Base-by-base conservation (phyloP, 2,797 vertebrate species). In the Falco biarmicus region DNA sequence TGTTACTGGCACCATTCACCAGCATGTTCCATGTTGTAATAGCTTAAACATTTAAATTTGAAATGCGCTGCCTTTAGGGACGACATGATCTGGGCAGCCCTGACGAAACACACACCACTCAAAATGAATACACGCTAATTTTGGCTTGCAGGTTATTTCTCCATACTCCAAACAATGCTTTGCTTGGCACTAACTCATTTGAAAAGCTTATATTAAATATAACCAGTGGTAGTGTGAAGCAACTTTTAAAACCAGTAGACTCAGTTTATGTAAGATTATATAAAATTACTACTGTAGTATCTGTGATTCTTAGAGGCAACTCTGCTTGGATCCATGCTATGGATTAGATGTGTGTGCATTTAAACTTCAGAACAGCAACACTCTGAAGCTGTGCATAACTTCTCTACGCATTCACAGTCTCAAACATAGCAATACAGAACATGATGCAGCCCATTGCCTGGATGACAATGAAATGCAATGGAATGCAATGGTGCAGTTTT, bases 51-150 rank as follows among this genome's bases (percentile, higher is more conserved):
- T 93, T 85, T 37, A 9, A 12, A 84, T 83, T 37, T 91, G 93
- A 94, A 95, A 89, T 78, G 81, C 8, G 11, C 94, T 96, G 96
- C 95, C 95, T 96, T 92, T 95, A 94, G 95, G 95, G 94, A 93
- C 32, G 41, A 87, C 94, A 59, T 50, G 90, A 96, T 93, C 95
- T 43, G 89, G 95, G 96, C 96, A 97, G 94, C 94, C 90, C 93
- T 88, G 88, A 94, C 11, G 56, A 95, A 95, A 95, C 70, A 82
- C 91, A 96, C 80, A 89, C 88, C 94, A 34, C 84, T 91, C 77
- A 63, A 63, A 84, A 91, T 10, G 34, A 94, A 79, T 70, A 86
- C 59, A 13, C 24, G 60, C 94, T 96, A 93, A 96, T 94, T 95
- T 90, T 91, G 95, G 93, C 96, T 94, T 66, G 13, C 95, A 96